Conservation (phyloP, 2,888 invertebrate species). For the Brenthis hecate region DNA sequence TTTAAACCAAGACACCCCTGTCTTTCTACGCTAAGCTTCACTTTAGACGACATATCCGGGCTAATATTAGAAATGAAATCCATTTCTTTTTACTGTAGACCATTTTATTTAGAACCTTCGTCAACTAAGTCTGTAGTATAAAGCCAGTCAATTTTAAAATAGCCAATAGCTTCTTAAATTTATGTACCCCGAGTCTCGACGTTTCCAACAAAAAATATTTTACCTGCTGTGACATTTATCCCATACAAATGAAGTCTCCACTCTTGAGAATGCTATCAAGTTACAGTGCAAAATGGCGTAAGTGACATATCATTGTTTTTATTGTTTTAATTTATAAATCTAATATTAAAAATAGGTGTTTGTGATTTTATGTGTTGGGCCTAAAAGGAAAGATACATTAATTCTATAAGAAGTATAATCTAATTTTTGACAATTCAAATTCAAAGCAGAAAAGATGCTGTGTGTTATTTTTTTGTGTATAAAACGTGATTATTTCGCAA, state of each 20-base stretch:
- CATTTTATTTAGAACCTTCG: background rate
- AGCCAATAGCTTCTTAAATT: background rate
- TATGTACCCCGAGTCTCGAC: background rate
- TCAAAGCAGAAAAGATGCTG: no score
- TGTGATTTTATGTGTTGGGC: no score
- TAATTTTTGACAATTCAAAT: no score
- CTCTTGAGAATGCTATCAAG: background rate
- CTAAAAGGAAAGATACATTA: no score
- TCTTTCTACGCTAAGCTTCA: background rate
- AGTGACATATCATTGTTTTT: no score
- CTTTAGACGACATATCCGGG: background rate
- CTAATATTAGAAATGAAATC: background rate
- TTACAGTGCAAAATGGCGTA: no score
- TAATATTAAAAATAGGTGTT: no score
- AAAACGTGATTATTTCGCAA: no score
- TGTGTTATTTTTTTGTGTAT: no score
- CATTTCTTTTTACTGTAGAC: background rate
- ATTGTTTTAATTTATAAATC: no score
- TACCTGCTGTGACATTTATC: slow-evolving; percentile 9
- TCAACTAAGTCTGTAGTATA: background rate
- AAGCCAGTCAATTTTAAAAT: background rate
- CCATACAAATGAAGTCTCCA: background rate
- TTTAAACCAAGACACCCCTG: background rate
- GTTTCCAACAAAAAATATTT: background rate
- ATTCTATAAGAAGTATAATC: no score